A percentile compares a stretch with the other conserved stretches of the same genome.
phyloP scores from a whole-genome alignment of 2,888 invertebrate genomes.

The Eupelmus urozonus region DNA sequence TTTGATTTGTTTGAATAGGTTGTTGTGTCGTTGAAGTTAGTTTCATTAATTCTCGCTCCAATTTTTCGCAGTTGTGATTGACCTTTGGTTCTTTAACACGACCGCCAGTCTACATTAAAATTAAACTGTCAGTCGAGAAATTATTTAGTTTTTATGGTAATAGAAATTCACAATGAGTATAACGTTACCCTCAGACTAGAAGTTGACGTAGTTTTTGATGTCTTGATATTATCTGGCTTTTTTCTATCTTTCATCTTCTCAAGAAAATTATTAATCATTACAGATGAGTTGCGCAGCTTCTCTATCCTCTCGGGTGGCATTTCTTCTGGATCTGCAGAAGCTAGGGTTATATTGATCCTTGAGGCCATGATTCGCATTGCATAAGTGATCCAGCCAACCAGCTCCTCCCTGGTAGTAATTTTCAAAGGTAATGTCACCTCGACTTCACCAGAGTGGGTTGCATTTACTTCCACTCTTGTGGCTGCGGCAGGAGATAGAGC shows the following conservation, averaged over 20 bases:
- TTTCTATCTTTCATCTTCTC: constrained; percentile 39
- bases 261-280: constrained; percentile 35
- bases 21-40: constrained; percentile 7
- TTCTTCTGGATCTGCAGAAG: constrained; percentile 32
- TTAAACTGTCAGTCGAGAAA: background rate
- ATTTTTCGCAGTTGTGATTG: background rate
- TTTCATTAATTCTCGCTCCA: constrained; percentile 2
- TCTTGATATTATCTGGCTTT: background rate
- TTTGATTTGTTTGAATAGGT: background rate
- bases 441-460: constrained; percentile 54
- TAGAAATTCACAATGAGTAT: background rate
- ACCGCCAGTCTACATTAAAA: constrained; percentile 7
- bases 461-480: constrained; percentile 33
- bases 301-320: constrained; percentile 50
- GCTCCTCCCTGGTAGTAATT: constrained; percentile 68
- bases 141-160: too few species aligned
- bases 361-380: constrained; percentile 74
- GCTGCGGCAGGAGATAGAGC: background rate
- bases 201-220: background rate
- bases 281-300: constrained; percentile 48
- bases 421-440: constrained; percentile 70
- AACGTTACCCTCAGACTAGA: constrained; percentile 33
- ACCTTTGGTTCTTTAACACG: constrained; percentile 2
- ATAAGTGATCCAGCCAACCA: constrained; percentile 72
- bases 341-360: constrained; percentile 71